Percentiles rank a stretch among this genome's conserved stretches.
These are phyloP conservation scores for Echinometra lucunter DNA, from an alignment of 53 echinoderm and acorn worm species.

Conservation along the genomic window DNA sequence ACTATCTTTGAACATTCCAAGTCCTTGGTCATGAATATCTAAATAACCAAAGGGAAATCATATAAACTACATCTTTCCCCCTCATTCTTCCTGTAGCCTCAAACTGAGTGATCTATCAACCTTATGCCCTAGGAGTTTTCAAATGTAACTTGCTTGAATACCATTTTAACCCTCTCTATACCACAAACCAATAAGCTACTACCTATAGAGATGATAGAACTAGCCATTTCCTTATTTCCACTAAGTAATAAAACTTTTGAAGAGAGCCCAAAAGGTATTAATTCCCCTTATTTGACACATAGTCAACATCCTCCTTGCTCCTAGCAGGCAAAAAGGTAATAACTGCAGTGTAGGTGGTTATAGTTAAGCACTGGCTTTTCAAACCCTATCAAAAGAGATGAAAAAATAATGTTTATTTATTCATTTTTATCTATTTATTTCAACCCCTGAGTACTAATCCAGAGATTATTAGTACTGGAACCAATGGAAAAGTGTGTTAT, in stretches of 20 bases:
- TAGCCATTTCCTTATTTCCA: background rate
- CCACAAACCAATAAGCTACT: background rate
- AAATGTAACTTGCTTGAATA: background rate
- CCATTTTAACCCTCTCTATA: background rate
- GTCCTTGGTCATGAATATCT: background rate
- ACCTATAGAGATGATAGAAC: background rate
- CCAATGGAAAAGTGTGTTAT: too few relatives aligned
- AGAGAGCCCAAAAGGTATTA: too few relatives aligned
- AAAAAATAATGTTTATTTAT: too few relatives aligned
- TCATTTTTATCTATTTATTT: too few relatives aligned
- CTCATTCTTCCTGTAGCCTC: background rate
- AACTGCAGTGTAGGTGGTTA: background rate
- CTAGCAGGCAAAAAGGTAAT: background rate
- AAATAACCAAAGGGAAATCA: background rate
- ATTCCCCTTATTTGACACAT: too few relatives aligned
- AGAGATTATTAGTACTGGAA: too few relatives aligned
- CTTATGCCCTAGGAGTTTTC: background rate
- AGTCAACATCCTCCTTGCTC: too few relatives aligned
- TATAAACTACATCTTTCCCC: background rate
- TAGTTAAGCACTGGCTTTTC: background rate
- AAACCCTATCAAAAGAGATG: too few relatives aligned
- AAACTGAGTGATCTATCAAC: background rate
- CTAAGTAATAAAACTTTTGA: too few relatives aligned
- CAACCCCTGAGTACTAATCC: too few relatives aligned
- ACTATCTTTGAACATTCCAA: background rate